Evolutionary conservation across 2,888 invertebrate genomes (phyloP).

Genomic region (Drosophila maculinotata): DNA sequence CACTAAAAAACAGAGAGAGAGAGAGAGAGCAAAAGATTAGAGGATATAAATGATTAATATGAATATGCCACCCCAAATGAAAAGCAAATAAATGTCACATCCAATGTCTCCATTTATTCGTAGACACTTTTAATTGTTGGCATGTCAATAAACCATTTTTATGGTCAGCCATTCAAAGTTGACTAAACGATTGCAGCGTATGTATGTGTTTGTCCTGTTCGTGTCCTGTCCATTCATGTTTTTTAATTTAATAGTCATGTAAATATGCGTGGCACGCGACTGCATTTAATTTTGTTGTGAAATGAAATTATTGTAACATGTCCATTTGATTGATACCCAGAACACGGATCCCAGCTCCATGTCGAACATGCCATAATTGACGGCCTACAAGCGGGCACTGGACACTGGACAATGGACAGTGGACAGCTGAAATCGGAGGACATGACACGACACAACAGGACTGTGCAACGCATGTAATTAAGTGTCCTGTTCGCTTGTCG

Average conservation of each 20-base stretch:
- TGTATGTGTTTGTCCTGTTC: conserved; percentile 11
- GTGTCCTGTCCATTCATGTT: conserved; percentile 67
- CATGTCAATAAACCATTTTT: conserved; percentile 65
- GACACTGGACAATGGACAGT: conserved; percentile 1
- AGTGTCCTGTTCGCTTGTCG: conserved; percentile 61
- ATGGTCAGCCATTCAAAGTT: conserved; percentile 56
- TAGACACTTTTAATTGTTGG: conserved; percentile 36
- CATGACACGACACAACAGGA: conserved; percentile 38
- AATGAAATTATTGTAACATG: conserved; percentile 73
- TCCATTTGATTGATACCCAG: conserved; percentile 70
- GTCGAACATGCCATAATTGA: conserved; percentile 73
- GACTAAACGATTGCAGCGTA: conserved; percentile 68
- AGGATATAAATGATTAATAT: neutral
- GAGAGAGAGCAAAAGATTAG: neutral
- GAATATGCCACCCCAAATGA: neutral
- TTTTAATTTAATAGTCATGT: conserved; percentile 80
- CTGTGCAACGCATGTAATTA: conserved; percentile 65
- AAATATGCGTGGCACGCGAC: conserved; percentile 69
- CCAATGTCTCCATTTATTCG: neutral
- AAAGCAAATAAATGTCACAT: conserved; percentile 3
- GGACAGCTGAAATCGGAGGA: conserved; percentile 17
- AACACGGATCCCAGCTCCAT: conserved; percentile 34
- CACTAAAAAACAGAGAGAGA: conserved; percentile 46
- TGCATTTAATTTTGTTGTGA: conserved; percentile 73
- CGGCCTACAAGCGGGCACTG: conserved; percentile 39